Evolutionary conservation across 1,140 invertebrate species (phyloP).

Genomic region (Oryctes rhinoceros): DNA sequence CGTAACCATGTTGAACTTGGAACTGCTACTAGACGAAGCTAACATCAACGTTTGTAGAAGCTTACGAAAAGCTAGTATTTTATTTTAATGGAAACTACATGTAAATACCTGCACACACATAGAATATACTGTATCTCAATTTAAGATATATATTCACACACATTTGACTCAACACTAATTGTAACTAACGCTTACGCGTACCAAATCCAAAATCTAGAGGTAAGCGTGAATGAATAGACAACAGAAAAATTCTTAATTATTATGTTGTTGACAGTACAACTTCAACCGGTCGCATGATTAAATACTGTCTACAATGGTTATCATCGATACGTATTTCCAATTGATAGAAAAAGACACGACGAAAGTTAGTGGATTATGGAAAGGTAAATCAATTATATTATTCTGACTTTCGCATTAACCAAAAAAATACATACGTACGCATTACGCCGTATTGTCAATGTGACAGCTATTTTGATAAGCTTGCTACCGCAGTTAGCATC

Average conservation of each 20-base stretch:
- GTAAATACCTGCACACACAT: background rate
- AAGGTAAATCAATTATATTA: background rate
- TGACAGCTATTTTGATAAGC: background rate
- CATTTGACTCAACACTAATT: too few species aligned
- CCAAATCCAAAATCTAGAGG: background rate
- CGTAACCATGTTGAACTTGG: background rate
- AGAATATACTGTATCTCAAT: too few species aligned
- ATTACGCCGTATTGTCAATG: background rate
- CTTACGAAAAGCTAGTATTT: background rate
- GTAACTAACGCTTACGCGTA: background rate
- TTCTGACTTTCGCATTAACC: background rate
- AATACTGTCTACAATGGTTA: constrained; percentile 12
- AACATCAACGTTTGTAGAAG: background rate
- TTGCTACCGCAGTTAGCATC: too few species aligned
- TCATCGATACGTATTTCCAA: background rate
- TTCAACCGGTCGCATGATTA: background rate
- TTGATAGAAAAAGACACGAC: background rate
- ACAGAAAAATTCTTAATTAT: background rate
- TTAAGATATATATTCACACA: too few species aligned
- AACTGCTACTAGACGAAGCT: background rate
- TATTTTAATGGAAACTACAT: background rate
- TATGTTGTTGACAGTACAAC: background rate
- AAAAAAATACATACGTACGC: background rate
- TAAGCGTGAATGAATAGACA: background rate
- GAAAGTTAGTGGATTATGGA: background rate